A percentile compares a stretch with the other conserved stretches of the same genome.
Evolutionary conservation across 1,140 invertebrate species (phyloP).

Genomic region (Drosophila trapezifrons): DNA sequence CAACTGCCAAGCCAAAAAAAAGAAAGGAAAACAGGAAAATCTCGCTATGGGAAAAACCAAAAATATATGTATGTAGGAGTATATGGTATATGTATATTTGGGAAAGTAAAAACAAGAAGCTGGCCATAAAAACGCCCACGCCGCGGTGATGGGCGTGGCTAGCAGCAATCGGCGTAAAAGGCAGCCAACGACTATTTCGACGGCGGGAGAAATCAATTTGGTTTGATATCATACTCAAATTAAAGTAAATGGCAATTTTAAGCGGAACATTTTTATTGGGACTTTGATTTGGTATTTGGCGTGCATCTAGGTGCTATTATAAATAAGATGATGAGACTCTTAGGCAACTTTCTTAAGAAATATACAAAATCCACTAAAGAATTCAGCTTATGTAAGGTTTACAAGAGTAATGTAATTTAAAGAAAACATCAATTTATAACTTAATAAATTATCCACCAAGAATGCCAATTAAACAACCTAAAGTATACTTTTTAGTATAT

Average conservation of each 20-base stretch:
- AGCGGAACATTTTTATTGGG: slow-evolving; percentile 16
- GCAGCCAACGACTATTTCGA: slow-evolving; percentile 31
- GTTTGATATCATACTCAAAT: slow-evolving; percentile 52
- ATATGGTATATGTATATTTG: slow-evolving; percentile 31
- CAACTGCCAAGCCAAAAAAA: slow-evolving; percentile 38
- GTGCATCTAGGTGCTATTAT: background rate
- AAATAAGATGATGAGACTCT: background rate
- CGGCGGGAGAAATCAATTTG: slow-evolving; percentile 45
- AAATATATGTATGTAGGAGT: slow-evolving; percentile 1
- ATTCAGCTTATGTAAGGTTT: no score
- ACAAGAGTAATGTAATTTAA: no score
- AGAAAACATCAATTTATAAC: no score
- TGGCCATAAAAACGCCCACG: slow-evolving; percentile 47
- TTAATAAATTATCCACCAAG: no score
- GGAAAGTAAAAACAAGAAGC: slow-evolving; percentile 43
- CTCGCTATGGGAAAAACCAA: slow-evolving; percentile 13
- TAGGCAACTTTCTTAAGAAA: no score
- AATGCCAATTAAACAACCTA: no score
- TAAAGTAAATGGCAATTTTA: slow-evolving; percentile 38
- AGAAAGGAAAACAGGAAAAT: slow-evolving; percentile 7
- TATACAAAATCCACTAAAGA: background rate
- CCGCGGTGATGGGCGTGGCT: slow-evolving; percentile 30
- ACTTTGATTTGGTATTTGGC: background rate
- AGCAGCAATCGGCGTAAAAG: slow-evolving; percentile 47
- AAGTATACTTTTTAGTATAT: no score